Evolutionary conservation across 2,113 vertebrate species (phyloP), one percentile per base, ranked within the genome.

Genomic region (Forbesichthys agassizii): DNA sequence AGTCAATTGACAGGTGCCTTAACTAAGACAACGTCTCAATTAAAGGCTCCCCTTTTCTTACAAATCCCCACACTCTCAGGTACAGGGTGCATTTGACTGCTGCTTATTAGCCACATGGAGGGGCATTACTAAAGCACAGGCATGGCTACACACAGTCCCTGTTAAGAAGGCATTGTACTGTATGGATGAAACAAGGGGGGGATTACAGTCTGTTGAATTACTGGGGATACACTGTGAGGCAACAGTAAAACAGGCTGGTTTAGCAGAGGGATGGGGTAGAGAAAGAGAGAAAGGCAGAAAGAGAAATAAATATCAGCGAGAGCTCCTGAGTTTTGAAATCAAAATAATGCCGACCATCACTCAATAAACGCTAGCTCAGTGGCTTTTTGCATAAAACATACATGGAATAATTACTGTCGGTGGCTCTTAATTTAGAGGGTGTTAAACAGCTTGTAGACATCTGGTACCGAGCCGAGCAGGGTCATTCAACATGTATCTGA

Each of bases 401-500:
- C 93, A 96, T 93, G 92, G 95, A 97, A 96, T 96, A 98, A 97
- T 99, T 98, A 98, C 91, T 91, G 92, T 94, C 91, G 95, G 96
- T 95, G 92, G 95, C 93, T 96, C 93, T 96, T 97, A 96, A 98
- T 97, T 97, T 97, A 94, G 93, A 95, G 93, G 93, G 94, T 95
- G 95, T 97, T 96, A 95, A 97, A 95, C 95, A 97, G 96, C 95
- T 98, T 98, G 96, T 96, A 95, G 95, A 98, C 96, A 98, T 98
- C 95, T 99, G 96, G 94, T 97, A 95, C 91, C 88, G 93, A 95
- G 94, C 92, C 92, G 93, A 96, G 96, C 93, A 93, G 94, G 96
- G 95, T 96, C 96, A 98, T 98, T 98, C 93, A 96, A 96, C 96
- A 97, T 98, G 91, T 94, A 96, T 97, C 95, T 93, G 93, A 94